phyloP scores from a whole-genome alignment of 2,797 vertebrate genomes.

The Catostomus latipinnis region DNA sequence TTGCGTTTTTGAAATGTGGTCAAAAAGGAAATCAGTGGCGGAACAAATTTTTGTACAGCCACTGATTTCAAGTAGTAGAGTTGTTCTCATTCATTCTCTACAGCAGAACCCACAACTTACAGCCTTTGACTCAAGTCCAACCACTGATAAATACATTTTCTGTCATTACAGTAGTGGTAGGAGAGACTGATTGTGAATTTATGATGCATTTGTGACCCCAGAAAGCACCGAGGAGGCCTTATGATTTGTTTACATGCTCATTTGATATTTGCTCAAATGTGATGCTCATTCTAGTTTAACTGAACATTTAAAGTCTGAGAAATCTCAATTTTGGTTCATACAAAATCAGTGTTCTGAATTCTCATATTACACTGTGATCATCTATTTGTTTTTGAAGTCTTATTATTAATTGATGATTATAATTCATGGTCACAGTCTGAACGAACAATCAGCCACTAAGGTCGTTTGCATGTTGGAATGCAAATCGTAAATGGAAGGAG shows the following conservation, averaged over 20 bases:
- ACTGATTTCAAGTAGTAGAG: background rate
- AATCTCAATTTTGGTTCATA: background rate
- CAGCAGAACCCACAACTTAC: slow-evolving; percentile 28
- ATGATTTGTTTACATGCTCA: slow-evolving; percentile 27
- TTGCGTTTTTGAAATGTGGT: slow-evolving; percentile 1
- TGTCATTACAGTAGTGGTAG: slow-evolving; percentile 53
- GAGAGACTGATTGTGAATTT: slow-evolving; percentile 49
- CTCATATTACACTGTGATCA: background rate
- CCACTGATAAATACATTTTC: slow-evolving; percentile 48
- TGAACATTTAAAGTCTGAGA: slow-evolving; percentile 7
- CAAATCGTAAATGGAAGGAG: no score
- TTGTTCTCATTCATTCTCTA: slow-evolving; percentile 24
- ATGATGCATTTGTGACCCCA: slow-evolving; percentile 41
- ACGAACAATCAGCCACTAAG: background rate
- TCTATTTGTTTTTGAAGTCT: background rate
- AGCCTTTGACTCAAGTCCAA: slow-evolving; percentile 55
- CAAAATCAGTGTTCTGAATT: background rate
- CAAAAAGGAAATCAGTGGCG: slow-evolving; percentile 6
- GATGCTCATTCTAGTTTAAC: background rate
- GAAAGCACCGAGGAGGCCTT: slow-evolving; percentile 12
- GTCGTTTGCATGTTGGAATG: background rate
- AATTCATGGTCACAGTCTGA: background rate
- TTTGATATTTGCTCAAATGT: slow-evolving; percentile 14
- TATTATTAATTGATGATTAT: slow-evolving; percentile 12
- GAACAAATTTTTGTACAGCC: background rate